Conservation (phyloP, 2,113 vertebrate genomes). For the Mystacornis crossleyi region DNA sequence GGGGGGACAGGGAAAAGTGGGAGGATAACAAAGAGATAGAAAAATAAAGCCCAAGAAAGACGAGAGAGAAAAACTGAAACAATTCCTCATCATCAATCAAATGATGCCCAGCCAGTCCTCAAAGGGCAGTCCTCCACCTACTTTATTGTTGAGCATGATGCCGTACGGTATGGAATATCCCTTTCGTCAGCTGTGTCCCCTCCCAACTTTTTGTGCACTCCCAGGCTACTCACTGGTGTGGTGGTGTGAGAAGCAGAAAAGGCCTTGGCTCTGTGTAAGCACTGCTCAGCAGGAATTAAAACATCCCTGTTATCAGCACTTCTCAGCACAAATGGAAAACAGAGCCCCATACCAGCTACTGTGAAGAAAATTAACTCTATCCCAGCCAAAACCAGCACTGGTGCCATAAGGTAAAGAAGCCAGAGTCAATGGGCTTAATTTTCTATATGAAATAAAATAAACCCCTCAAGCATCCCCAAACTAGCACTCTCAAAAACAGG, state of each 20-base stretch:
- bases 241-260: neutral
- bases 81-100: neutral
- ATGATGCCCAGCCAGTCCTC: neutral
- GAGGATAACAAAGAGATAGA: neutral
- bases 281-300: neutral
- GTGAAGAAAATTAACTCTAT: neutral
- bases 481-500: neutral
- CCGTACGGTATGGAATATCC: neutral
- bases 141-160: neutral
- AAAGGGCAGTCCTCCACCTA: rapidly evolving
- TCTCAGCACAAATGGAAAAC: neutral
- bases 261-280: neutral
- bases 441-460: neutral
- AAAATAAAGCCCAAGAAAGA: neutral
- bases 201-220: neutral
- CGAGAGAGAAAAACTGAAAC: neutral
- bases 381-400: neutral
- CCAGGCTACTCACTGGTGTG: rapidly evolving
- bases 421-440: neutral
- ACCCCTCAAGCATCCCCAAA: neutral
- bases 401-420: neutral
- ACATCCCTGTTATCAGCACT: neutral
- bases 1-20: rapidly evolving
- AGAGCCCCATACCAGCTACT: neutral
- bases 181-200: neutral